Evolutionary conservation across 2,888 invertebrate species (phyloP).

Genomic region (Chymomyza caudatula): DNA sequence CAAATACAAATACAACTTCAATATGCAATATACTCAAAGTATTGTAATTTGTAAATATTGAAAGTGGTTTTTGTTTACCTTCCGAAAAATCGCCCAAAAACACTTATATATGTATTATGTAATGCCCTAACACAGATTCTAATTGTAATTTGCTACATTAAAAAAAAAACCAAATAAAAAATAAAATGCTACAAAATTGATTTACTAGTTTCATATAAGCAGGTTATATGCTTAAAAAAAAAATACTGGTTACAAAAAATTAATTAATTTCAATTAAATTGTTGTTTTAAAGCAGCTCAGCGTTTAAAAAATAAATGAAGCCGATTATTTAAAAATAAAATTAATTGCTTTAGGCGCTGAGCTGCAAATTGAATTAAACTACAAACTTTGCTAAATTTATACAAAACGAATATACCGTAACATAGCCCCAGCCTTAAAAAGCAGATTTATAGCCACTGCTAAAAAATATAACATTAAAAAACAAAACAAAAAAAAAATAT

Average conservation of each 20-base stretch:
- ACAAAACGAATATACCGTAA: too few relatives aligned
- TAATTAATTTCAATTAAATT: not conserved
- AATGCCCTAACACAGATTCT: not conserved
- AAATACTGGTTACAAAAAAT: not conserved
- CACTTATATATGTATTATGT: not conserved
- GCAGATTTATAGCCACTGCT: too few relatives aligned
- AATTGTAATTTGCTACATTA: not conserved
- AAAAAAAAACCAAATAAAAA: conserved; percentile 3
- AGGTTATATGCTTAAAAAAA: not conserved
- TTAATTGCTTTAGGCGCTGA: not conserved
- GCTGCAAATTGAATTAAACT: too few relatives aligned
- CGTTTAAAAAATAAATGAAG: not conserved
- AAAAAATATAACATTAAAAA: too few relatives aligned
- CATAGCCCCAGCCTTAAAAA: not conserved
- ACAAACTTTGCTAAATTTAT: too few relatives aligned
- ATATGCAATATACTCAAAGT: conserved; percentile 3
- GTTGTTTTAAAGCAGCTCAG: not conserved
- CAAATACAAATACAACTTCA: not conserved
- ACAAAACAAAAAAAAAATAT: too few relatives aligned
- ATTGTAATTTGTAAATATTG: conserved; percentile 21
- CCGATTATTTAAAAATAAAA: not conserved
- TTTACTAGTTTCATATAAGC: not conserved
- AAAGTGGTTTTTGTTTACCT: not conserved
- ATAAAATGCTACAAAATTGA: not conserved
- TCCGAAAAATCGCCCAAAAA: not conserved